phyloP scores from a whole-genome alignment of 2,888 invertebrate genomes.

The Cantharis lateralis region DNA sequence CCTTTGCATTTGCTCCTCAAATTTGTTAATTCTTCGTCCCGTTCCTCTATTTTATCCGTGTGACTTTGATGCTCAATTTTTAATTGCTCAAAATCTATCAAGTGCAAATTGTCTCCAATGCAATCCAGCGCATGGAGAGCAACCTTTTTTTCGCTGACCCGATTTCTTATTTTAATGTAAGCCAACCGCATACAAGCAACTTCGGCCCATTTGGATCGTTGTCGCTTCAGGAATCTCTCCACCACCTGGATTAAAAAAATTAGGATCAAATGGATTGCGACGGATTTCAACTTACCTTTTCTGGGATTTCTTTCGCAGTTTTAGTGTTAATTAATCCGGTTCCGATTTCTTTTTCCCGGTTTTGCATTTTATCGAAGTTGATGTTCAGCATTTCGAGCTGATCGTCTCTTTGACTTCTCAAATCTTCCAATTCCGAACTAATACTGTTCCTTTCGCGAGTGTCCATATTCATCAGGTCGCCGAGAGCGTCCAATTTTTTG shows the following conservation, averaged over 20 bases:
- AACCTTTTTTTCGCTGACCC: slow-evolving; percentile 46
- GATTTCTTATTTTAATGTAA: slow-evolving; percentile 48
- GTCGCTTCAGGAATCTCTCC: slow-evolving; percentile 44
- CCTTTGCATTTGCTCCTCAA: slow-evolving; percentile 57
- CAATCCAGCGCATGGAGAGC: slow-evolving; percentile 52
- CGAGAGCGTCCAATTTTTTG: slow-evolving; percentile 41
- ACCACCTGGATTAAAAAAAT: slow-evolving; percentile 30
- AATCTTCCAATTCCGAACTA: slow-evolving; percentile 38
- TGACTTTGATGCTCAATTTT: slow-evolving; percentile 61
- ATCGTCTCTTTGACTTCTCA: slow-evolving; percentile 36
- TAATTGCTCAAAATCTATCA: slow-evolving; percentile 62
- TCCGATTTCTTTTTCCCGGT: slow-evolving; percentile 47
- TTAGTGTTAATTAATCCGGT: slow-evolving; percentile 48
- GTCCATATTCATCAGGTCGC: slow-evolving; percentile 34
- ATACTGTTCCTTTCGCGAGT: slow-evolving; percentile 34
- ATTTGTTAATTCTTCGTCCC: slow-evolving; percentile 59
- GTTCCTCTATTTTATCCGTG: slow-evolving; percentile 62
- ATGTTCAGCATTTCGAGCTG: slow-evolving; percentile 35
- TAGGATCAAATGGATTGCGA: background rate
- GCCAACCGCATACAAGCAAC: slow-evolving; percentile 45
- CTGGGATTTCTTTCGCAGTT: slow-evolving; percentile 49
- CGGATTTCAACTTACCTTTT: slow-evolving; percentile 39
- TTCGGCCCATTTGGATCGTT: slow-evolving; percentile 41
- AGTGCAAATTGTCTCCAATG: slow-evolving; percentile 58
- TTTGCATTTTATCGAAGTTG: slow-evolving; percentile 40